Percentiles rank a stretch among this genome's conserved stretches.
Evolutionary conservation across 2,797 vertebrate species (phyloP).

Genomic region (Silurus aristotelis): DNA sequence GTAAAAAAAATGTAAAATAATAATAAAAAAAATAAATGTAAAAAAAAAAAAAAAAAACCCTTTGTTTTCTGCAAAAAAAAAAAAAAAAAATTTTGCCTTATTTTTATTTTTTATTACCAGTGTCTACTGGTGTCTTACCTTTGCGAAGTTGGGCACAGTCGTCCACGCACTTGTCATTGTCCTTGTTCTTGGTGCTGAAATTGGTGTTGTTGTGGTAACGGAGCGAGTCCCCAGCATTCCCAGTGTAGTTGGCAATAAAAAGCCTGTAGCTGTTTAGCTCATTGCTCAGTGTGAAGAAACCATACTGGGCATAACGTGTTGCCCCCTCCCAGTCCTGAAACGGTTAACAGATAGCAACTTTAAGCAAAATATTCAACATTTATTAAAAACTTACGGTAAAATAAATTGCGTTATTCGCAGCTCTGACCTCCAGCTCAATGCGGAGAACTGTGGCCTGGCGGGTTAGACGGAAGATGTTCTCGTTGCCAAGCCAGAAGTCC

Average conservation of each 20-base stretch:
- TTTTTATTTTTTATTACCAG: no score
- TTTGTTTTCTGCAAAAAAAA: no score
- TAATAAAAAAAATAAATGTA: no score
- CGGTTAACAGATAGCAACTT: not conserved
- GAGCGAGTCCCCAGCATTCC: constrained; percentile 86
- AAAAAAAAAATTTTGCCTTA: no score
- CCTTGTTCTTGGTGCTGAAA: constrained; percentile 97
- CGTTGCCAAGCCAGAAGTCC: constrained; percentile 98
- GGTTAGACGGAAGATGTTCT: constrained; percentile 90
- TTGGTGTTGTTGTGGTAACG: constrained; percentile 97
- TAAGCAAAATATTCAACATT: not conserved
- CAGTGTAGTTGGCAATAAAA: constrained; percentile 88
- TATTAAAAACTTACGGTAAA: not conserved
- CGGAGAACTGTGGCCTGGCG: constrained; percentile 85
- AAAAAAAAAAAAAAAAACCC: no score
- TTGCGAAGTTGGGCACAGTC: constrained; percentile 88
- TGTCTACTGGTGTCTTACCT: constrained; percentile 72
- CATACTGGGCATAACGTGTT: constrained; percentile 84
- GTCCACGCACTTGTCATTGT: constrained; percentile 97
- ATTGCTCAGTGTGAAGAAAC: constrained; percentile 83
- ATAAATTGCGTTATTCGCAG: not conserved
- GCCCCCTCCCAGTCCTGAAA: constrained; percentile 91
- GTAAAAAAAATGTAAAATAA: constrained; percentile 2
- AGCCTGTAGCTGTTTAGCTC: constrained; percentile 94
- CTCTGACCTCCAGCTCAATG: constrained; percentile 89